Base-by-base conservation (phyloP, 2,888 invertebrate species). In the Caenorhabditis sp. region DNA sequence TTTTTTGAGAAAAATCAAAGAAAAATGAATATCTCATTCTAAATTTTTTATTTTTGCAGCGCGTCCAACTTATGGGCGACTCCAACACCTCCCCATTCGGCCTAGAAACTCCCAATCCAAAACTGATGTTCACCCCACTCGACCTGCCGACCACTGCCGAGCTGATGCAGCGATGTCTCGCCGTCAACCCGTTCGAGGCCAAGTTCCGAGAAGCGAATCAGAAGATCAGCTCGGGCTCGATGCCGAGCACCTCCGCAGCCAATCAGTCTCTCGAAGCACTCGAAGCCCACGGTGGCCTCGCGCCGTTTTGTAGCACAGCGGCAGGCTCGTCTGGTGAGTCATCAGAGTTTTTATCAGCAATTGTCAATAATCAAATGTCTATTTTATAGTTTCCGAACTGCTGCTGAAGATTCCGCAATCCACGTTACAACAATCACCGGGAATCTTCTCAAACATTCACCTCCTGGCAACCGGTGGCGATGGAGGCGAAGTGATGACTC, bases 161-260 rank as follows among this genome's bases (percentile, higher is more conserved):
- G 69, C 84, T 90, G 11, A 90, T 90, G 83, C 89, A 90, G 55
- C 90, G 89, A 77, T 90, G 89, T 74, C 74, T 90, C 40, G 72
- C 85, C n/a, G 87, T 90, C 32, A 90, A 90, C 68, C 90, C 90
- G 20, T 90, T 90, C 77, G 90, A 90, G 60, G 79, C 88, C 8
- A 89, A 90, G 53, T 90, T 90, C 74, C 88, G 89, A n/a, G 90
- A 90, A 69, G 90, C 90, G 20, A 90, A 90, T 77, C 82, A 88
- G 83, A 69, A 87, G 77, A 76, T 88, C 72, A 85, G 83, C 76
- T 65, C 50, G 56, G 83, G 74, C 40, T 40, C 47, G 15, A 77
- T 67, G 77, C 74, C 74, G 70, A 78, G 47, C 61, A 81, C 62
- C 28, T 60, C 51, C n/a, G 77, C 47, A 47, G 80, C 74, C 26